Percentiles rank a stretch among this genome's conserved stretches.
Evolutionary conservation across 2,113 vertebrate genomes (phyloP).

Genomic region (Oophaga pumilio): DNA sequence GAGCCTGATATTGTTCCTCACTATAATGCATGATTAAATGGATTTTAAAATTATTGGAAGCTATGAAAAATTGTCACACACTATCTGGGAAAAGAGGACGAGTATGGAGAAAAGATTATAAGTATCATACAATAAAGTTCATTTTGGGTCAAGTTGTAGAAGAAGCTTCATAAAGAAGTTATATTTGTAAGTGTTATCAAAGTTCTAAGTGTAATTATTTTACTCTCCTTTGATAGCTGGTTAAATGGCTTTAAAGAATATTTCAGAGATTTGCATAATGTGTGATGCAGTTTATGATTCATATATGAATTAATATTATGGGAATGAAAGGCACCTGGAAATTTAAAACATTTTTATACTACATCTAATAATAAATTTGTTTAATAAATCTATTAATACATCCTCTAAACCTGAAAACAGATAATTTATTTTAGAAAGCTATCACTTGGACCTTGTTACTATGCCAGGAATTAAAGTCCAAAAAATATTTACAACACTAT

Average conservation of each 20-base stretch:
- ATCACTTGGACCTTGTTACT: constrained; percentile 19
- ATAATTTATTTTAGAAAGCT: constrained; percentile 28
- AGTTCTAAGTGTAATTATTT: not conserved
- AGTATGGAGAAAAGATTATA: constrained; percentile 2
- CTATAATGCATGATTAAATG: constrained; percentile 1
- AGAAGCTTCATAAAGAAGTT: not conserved
- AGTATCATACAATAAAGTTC: not conserved
- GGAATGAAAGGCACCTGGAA: not conserved
- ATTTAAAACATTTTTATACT: not conserved
- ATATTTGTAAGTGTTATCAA: not conserved
- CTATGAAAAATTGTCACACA: not conserved
- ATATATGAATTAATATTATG: not conserved
- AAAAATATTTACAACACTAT: constrained; percentile 30
- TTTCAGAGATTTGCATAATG: constrained; percentile 14
- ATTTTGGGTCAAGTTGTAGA: not conserved
- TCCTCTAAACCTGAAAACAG: not conserved
- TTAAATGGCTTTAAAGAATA: constrained; percentile 13
- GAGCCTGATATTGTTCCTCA: constrained; percentile 24
- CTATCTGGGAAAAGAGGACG: not conserved
- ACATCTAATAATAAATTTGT: no score
- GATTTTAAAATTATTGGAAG: constrained; percentile 4
- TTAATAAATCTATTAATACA: constrained; percentile 13
- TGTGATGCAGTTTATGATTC: not conserved
- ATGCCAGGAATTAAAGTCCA: constrained; percentile 8
- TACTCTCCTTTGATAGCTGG: not conserved